Evolutionary conservation across 2,888 invertebrate genomes (phyloP).

Genomic region (Laothoe populi): DNA sequence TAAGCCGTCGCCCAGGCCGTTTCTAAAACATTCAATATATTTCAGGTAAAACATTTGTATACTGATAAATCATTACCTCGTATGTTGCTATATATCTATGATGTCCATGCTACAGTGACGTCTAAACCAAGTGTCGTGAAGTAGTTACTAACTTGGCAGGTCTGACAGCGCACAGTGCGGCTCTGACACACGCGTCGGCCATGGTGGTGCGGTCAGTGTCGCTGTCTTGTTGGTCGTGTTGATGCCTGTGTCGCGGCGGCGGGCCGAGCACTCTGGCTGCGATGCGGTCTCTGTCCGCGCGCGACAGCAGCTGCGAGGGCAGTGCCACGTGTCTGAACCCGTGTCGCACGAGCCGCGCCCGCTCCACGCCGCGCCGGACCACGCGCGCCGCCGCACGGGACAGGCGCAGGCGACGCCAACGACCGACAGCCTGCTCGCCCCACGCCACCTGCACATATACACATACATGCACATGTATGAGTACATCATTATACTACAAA

Average conservation of each 20-base stretch:
- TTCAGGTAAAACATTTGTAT: background rate
- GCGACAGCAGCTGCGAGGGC: slow-evolving; percentile 86
- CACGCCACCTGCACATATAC: background rate
- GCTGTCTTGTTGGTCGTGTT: no score
- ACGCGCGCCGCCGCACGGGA: slow-evolving; percentile 45
- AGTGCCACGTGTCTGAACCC: slow-evolving; percentile 66
- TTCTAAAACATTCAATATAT: background rate
- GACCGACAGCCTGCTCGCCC: slow-evolving; percentile 16
- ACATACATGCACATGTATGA: background rate
- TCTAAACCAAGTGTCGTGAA: no score
- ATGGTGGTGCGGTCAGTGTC: slow-evolving; percentile 51
- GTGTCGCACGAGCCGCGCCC: slow-evolving; percentile 51
- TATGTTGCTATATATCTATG: no score
- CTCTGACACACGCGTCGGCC: slow-evolving; percentile 62
- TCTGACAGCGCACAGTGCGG: slow-evolving; percentile 49
- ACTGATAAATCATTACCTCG: no score
- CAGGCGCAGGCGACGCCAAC: slow-evolving; percentile 50
- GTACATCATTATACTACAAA: background rate
- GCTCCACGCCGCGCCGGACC: slow-evolving; percentile 48
- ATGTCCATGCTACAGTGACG: no score
- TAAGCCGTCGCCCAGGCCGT: slow-evolving; percentile 32
- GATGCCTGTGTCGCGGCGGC: slow-evolving; percentile 10
- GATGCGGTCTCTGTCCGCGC: slow-evolving; percentile 67
- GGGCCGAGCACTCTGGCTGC: slow-evolving; percentile 57
- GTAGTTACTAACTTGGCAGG: slow-evolving; percentile 36